A percentile compares a stretch with the other conserved stretches of the same genome.
Conservation (phyloP, 2,888 invertebrate species). For the Odontothrips loti region DNA sequence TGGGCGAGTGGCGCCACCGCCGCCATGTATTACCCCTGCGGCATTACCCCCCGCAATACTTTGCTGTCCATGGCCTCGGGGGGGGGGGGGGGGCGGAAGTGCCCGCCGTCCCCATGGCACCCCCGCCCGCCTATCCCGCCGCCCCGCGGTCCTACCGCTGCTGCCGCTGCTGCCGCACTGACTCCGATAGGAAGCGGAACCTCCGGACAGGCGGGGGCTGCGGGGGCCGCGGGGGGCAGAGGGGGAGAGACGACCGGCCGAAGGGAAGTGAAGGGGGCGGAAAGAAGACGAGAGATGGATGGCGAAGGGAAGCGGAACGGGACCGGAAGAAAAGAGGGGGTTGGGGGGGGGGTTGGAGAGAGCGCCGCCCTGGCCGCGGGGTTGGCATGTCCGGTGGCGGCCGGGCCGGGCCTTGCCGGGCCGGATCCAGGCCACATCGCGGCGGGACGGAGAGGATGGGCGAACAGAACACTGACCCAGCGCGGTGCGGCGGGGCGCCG, state of each 20-base stretch:
- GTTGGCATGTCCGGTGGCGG: neutral
- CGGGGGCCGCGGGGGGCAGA: neutral
- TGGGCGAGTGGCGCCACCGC: no score
- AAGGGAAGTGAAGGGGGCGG: conserved; percentile 18
- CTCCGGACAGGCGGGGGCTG: neutral
- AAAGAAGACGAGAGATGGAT: conserved; percentile 24
- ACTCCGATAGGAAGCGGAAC: conserved; percentile 9
- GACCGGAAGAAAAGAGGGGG: neutral
- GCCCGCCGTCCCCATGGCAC: neutral
- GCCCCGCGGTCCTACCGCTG: neutral
- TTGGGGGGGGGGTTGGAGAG: neutral
- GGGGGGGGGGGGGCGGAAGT: neutral
- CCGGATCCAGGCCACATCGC: no score
- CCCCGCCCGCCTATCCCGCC: neutral
- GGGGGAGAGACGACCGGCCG: neutral
- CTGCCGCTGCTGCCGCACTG: neutral
- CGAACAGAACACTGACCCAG: no score
- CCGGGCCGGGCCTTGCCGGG: no score
- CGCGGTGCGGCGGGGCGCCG: no score
- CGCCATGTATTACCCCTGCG: neutral
- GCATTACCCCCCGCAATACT: neutral
- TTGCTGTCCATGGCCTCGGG: neutral
- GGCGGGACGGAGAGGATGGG: no score
- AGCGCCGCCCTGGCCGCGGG: conserved; percentile 1
- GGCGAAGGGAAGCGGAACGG: conserved; percentile 15